Evolutionary conservation across 2,888 invertebrate genomes (phyloP), one percentile per base, ranked within the genome.

Genomic region (Biston stratarius): DNA sequence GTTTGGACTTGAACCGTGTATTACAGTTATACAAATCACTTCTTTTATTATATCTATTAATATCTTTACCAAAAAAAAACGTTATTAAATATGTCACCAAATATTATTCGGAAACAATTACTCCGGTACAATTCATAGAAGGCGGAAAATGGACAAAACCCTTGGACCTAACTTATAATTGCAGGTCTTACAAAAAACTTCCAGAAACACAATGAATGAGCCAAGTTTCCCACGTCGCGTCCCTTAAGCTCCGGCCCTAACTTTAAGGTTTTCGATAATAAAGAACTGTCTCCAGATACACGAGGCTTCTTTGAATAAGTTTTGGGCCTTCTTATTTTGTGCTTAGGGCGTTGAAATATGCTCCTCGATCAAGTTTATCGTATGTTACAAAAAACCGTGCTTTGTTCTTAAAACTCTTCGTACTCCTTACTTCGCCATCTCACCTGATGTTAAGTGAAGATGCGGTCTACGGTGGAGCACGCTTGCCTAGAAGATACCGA

Each of bases 271-370:
- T 36, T 15, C 63, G 62, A 67, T 63, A 64, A 71, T 66, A 66
- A 67, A 56, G 56, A 67, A 67, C 44, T 62, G 67, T 67, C 64
- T 64, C 56, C 51, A 45, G 51, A 58, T 61, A 56, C 64, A 52
- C 14, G 64, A 72, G 61, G 67, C 69, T 71, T 61, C 64, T 69
- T 67, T 58, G 57, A 55, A 55, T 45, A 61, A 61, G 57, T 67
- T 49, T 38, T 47, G n/a, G 44, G 38, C n/a, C 49, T 61, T 47
- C 52, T 65, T 55, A 69, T 66, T 64, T 47, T 52, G 49, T 42
- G 14, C 45, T 66, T 10, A 7, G 14, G 57, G 52, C 40, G 42
- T 14, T 61, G 63, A 72, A 59, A 64, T 67, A 70, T 70, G 58
- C 56, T 36, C 49, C n/a, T 47, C 56, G 52, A 64, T 64, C 64